A percentile compares a stretch with the other conserved stretches of the same genome.
These are phyloP conservation scores for Uropetala carovei DNA, from an alignment of 2,888 invertebrate species.

Conservation along the genomic window DNA sequence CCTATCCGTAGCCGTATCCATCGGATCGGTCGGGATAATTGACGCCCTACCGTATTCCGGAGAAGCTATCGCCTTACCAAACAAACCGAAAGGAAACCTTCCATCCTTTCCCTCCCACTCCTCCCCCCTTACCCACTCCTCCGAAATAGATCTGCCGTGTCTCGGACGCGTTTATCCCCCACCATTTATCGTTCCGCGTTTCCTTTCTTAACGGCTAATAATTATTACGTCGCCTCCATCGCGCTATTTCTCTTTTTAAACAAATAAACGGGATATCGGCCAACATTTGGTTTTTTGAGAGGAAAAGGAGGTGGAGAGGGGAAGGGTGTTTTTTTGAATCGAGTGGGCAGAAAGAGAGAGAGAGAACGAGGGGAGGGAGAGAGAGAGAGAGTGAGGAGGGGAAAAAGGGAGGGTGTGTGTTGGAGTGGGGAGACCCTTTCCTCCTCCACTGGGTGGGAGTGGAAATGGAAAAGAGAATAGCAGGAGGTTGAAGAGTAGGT, in stretches of 20 bases:
- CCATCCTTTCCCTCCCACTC: not conserved
- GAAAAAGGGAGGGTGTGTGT: no score
- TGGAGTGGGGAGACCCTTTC: no score
- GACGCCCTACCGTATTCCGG: slow-evolving; percentile 22
- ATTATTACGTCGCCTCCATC: not conserved
- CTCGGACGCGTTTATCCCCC: not conserved
- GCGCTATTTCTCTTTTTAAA: not conserved
- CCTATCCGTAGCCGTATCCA: not conserved
- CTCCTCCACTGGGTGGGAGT: not conserved
- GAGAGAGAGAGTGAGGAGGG: no score
- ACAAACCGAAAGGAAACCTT: not conserved
- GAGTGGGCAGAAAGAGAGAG: not conserved
- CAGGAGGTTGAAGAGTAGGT: not conserved
- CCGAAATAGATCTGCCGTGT: not conserved
- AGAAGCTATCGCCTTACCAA: slow-evolving; percentile 21
- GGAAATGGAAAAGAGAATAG: not conserved
- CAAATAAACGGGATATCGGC: slow-evolving; percentile 22
- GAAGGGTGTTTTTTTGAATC: not conserved
- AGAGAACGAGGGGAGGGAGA: not conserved
- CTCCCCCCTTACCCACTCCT: not conserved
- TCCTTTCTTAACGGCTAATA: not conserved
- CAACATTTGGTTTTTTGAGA: slow-evolving; percentile 1
- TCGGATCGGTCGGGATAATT: not conserved
- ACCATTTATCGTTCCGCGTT: not conserved
- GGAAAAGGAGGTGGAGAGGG: not conserved